phyloP scores from a whole-genome alignment of 1,140 invertebrate species.

The Zaprionus inermis region DNA sequence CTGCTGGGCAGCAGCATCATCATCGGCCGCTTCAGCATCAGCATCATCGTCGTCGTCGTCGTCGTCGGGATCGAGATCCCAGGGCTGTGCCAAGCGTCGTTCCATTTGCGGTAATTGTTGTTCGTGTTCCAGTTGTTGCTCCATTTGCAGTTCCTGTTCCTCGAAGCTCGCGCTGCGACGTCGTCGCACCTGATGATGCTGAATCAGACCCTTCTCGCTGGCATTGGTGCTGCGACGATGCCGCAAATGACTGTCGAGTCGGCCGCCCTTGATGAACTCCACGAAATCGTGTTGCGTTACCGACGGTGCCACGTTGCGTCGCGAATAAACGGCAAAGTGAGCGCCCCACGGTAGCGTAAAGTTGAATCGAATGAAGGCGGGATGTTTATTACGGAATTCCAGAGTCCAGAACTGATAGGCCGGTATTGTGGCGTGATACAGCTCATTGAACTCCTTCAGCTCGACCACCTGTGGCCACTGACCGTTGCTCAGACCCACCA shows the following conservation, averaged over 20 bases:
- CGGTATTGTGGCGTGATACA: slow-evolving; percentile 92
- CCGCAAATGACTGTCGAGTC: slow-evolving; percentile 89
- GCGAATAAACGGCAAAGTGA: slow-evolving; percentile 96
- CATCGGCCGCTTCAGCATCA: not conserved
- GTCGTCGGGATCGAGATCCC: not conserved
- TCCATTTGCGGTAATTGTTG: slow-evolving; percentile 15
- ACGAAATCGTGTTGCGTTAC: slow-evolving; percentile 98
- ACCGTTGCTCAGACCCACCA: slow-evolving; percentile 86
- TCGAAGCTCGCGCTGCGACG: slow-evolving; percentile 3
- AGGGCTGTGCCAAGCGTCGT: not conserved
- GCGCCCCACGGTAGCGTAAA: slow-evolving; percentile 95
- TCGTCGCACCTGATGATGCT: not conserved
- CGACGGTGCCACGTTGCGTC: slow-evolving; percentile 95
- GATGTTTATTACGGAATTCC: slow-evolving; percentile 94
- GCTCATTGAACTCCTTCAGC: slow-evolving; percentile 91
- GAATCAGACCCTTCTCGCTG: slow-evolving; percentile 9
- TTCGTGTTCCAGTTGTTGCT: slow-evolving; percentile 16
- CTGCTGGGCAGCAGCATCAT: not conserved
- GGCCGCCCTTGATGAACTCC: slow-evolving; percentile 94
- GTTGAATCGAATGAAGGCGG: slow-evolving; percentile 94
- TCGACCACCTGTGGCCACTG: slow-evolving; percentile 92
- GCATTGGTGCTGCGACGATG: slow-evolving; percentile 54
- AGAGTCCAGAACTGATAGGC: slow-evolving; percentile 96
- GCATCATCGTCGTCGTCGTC: not conserved
- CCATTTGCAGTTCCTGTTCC: slow-evolving; percentile 10